Conservation (phyloP, 2,113 vertebrate genomes). For the Cebus imitator region DNA sequence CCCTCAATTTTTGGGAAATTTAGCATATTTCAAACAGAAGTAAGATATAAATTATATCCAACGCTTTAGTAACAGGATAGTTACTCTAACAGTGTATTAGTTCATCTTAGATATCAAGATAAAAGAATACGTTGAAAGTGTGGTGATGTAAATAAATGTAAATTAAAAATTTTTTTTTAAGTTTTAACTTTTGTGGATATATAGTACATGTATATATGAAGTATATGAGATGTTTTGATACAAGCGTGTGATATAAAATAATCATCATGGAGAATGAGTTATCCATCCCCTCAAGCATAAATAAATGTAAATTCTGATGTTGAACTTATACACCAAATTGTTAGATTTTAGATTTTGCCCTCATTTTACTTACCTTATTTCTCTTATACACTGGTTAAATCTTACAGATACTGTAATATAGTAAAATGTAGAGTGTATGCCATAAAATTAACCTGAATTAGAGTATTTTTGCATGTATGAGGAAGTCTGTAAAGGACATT, state of each 20-base stretch:
- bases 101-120: not conserved
- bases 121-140: not conserved
- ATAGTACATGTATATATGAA: too few relatives aligned
- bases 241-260: too few relatives aligned
- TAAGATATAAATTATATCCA: not conserved
- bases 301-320: not conserved
- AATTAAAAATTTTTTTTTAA: not conserved
- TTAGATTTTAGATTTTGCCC: not conserved
- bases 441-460: slow-evolving; percentile 2
- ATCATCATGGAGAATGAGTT: too few relatives aligned
- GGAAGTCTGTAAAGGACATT: not conserved
- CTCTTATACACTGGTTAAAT: not conserved
- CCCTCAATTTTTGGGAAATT: not conserved
- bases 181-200: too few relatives aligned
- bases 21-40: slow-evolving; percentile 7
- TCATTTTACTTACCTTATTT: not conserved
- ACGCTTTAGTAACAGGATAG: not conserved
- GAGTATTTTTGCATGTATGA: not conserved
- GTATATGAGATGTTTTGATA: too few relatives aligned
- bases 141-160: not conserved
- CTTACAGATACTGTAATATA: not conserved
- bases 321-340: not conserved
- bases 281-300: not conserved
- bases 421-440: not conserved
- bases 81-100: not conserved